Conservation (phyloP, 2,797 vertebrate genomes). For the Parauchenoglanis ngamensis region DNA sequence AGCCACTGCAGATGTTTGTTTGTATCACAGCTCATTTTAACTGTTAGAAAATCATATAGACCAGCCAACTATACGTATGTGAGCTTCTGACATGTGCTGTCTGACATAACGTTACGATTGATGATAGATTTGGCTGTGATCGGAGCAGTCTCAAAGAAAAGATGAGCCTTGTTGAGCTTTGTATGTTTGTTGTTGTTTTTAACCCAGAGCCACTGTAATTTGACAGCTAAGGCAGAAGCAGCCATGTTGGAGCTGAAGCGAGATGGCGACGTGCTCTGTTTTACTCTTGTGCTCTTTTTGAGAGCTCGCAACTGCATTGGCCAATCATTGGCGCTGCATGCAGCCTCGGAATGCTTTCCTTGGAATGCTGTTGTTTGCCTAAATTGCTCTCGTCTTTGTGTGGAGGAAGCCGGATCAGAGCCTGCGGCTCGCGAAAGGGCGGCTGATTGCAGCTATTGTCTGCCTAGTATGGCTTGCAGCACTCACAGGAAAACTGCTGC, state of each 20-base stretch:
- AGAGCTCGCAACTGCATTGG: constrained; percentile 39
- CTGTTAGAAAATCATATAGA: constrained; percentile 37
- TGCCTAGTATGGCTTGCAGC: constrained; percentile 70
- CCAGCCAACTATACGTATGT: constrained; percentile 18
- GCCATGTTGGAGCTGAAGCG: constrained; percentile 53
- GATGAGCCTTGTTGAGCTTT: not conserved
- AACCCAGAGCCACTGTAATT: constrained; percentile 32
- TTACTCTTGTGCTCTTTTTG: constrained; percentile 59
- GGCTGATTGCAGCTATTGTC: constrained; percentile 82
- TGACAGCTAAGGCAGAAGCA: constrained; percentile 43
- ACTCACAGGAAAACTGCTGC: constrained; percentile 75
- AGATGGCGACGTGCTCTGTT: constrained; percentile 51
- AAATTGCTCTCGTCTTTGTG: constrained; percentile 73
- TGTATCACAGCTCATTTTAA: constrained; percentile 30
- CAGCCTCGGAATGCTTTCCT: constrained; percentile 53
- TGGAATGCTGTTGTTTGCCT: constrained; percentile 70
- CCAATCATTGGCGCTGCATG: constrained; percentile 54
- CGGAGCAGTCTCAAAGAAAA: constrained; percentile 19
- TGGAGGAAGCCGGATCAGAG: constrained; percentile 58
- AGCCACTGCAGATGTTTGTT: constrained; percentile 39
- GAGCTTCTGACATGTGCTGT: constrained; percentile 27
- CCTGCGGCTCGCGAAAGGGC: constrained; percentile 61
- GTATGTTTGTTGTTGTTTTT: constrained; percentile 30
- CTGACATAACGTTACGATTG: not conserved
- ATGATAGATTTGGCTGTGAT: constrained; percentile 14